phyloP scores from a whole-genome alignment of 2,113 vertebrate species.

The Diadophis punctatus region DNA sequence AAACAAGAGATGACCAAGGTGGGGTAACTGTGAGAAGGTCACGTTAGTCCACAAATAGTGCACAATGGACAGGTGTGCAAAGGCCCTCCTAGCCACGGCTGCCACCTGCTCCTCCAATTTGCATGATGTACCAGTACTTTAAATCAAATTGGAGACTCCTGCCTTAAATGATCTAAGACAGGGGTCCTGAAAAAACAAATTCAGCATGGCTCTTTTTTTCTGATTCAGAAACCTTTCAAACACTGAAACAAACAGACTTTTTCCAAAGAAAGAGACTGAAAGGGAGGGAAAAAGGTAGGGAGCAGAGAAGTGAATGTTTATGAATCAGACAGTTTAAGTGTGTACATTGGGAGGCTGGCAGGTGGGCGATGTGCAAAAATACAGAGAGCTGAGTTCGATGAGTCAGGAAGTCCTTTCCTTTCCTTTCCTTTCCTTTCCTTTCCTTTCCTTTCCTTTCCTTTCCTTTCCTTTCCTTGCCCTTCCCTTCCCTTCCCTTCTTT shows the following conservation, averaged over 20 bases:
- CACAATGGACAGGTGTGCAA: neutral
- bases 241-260: neutral
- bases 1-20: neutral
- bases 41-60: neutral
- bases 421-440: slow-evolving; percentile 36
- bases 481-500: slow-evolving; percentile 20
- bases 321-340: slow-evolving; percentile 60
- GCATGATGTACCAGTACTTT: neutral
- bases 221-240: neutral
- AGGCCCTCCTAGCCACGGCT: neutral
- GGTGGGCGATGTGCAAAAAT: slow-evolving; percentile 61
- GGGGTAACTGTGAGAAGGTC: neutral
- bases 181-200: neutral
- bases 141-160: too few species aligned
- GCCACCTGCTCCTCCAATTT: neutral
- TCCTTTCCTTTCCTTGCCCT: neutral
- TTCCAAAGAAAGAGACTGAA: slow-evolving; percentile 11
- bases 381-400: slow-evolving; percentile 57
- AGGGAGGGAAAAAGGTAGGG: fast-evolving
- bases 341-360: slow-evolving; percentile 60
- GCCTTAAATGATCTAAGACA: neutral
- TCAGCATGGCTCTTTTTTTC: neutral
- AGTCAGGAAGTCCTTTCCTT: slow-evolving; percentile 61
- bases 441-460: slow-evolving; percentile 11
- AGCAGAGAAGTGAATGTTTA: slow-evolving; percentile 38